These are phyloP conservation scores for Vicugna pacos DNA, from an alignment of 2,113 vertebrate genomes.

Conservation along the genomic window DNA sequence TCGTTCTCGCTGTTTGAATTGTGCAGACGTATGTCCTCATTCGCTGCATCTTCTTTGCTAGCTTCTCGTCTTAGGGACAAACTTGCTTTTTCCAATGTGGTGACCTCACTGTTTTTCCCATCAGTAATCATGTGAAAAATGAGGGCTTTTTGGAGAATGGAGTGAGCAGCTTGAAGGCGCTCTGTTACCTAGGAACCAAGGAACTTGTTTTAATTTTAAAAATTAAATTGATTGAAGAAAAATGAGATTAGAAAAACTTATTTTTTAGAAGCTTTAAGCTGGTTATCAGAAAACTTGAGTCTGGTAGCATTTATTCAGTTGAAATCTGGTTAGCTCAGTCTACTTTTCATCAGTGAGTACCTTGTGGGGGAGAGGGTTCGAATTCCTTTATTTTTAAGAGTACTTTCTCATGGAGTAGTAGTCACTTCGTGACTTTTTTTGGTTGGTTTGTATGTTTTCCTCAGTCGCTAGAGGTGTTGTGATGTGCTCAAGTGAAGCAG, in stretches of 20 bases:
- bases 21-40: not conserved
- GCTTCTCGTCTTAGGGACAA: not conserved
- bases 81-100: not conserved
- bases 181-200: not conserved
- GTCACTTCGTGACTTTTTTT: not conserved
- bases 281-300: not conserved
- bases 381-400: not conserved
- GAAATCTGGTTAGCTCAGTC: not conserved
- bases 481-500: not conserved
- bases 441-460: not conserved
- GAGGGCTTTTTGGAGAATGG: not conserved
- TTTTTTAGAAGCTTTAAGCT: not conserved
- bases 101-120: not conserved
- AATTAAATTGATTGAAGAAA: conserved; percentile 4
- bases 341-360: not conserved
- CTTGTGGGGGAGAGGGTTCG: not conserved
- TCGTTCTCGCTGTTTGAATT: not conserved
- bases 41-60: not conserved
- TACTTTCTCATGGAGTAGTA: not conserved
- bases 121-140: not conserved
- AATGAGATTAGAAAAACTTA: not conserved
- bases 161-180: not conserved
- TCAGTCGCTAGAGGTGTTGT: not conserved
- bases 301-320: not conserved
- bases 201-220: not conserved